A percentile compares a stretch with the other conserved stretches of the same genome.
Evolutionary conservation across 2,888 invertebrate species (phyloP).

Genomic region (Protonemura montana): DNA sequence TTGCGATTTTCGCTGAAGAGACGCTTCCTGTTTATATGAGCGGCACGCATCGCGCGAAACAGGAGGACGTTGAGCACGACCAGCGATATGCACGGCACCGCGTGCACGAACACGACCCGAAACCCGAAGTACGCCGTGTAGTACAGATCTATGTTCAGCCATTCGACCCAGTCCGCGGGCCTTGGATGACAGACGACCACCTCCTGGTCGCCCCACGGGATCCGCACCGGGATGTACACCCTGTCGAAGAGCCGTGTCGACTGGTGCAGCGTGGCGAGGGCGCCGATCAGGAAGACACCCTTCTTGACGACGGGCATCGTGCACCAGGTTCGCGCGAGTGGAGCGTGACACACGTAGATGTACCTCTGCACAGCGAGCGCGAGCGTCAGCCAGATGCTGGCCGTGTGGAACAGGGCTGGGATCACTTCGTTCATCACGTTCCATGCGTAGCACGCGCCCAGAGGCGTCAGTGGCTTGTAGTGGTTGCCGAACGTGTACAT

Average conservation of each 20-base stretch:
- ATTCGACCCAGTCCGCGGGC: slow-evolving; percentile 76
- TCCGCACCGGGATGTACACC: slow-evolving; percentile 66
- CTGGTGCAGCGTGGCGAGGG: slow-evolving; percentile 83
- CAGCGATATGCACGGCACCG: slow-evolving; percentile 86
- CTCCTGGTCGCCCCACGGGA: slow-evolving; percentile 74
- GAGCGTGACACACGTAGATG: slow-evolving; percentile 93
- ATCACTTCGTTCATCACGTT: slow-evolving; percentile 79
- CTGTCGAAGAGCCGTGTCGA: slow-evolving; percentile 83
- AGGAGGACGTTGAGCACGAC: slow-evolving; percentile 88
- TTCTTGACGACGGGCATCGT: slow-evolving; percentile 78
- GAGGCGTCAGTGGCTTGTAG: slow-evolving; percentile 79
- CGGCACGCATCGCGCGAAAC: slow-evolving; percentile 84
- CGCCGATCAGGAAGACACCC: slow-evolving; percentile 79
- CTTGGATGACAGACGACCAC: slow-evolving; percentile 70
- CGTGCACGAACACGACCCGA: slow-evolving; percentile 89
- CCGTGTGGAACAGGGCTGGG: slow-evolving; percentile 81
- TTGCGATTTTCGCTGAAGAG: slow-evolving; percentile 80
- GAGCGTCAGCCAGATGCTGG: slow-evolving; percentile 92
- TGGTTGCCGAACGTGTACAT: slow-evolving; percentile 92
- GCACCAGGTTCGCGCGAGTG: slow-evolving; percentile 81
- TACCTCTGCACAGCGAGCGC: slow-evolving; percentile 91
- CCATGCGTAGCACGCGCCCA: slow-evolving; percentile 80
- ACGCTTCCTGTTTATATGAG: slow-evolving; percentile 79
- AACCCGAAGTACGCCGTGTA: slow-evolving; percentile 85
- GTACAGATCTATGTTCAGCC: slow-evolving; percentile 76